Evolutionary conservation across 92 coral and sea anemone species (phyloP), one percentile per base, ranked within the genome.

Genomic region (Plumapathes pennacea): DNA sequence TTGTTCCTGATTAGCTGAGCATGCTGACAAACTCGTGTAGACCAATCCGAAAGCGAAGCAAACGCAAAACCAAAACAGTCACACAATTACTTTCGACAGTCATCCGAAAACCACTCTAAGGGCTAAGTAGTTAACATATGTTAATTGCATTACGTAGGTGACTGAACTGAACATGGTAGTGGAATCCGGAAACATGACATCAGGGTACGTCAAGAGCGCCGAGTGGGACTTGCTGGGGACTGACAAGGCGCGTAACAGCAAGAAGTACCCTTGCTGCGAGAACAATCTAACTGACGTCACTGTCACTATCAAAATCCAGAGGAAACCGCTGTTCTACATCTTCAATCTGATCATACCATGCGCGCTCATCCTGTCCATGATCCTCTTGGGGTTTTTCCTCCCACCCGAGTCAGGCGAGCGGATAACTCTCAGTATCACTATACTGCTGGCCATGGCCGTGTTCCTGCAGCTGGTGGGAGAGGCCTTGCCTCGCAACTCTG

Each of bases 381-480:
- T 92, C 1, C 79, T 92, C 9, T 80, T 92, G 41, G 98, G 98
- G 7, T 92, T 92, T 79, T 84, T 92, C 64, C 52, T 92, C 11
- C 98, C 98, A 8, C 98, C 98, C 2, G 98, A 89, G 75, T 80
- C 89, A 4, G 98, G 98, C 8, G 98, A 92, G 20, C 78, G 98
- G 4, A 88, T 85, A 62, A 88, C 98, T 11, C 84, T 92, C 26
- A 92, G 96, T 47, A 92, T 92, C 39, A 92, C 98, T 0, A 87
- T 92, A 21, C 73, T 92, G 53, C 64, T 92, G 6, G 98, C 98
- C 21, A 88, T 88, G 94, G 98, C 98, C 8, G 98, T 92, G 61
- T 92, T 92, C 47, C 71, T 92, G 32, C 98, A 92, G 54, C 88
- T 92, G 4, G 89, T 80, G 3, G 96, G 94, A 32, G 98, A 92